Conservation (phyloP, 2,797 vertebrate genomes). For the Psittacula echo region DNA sequence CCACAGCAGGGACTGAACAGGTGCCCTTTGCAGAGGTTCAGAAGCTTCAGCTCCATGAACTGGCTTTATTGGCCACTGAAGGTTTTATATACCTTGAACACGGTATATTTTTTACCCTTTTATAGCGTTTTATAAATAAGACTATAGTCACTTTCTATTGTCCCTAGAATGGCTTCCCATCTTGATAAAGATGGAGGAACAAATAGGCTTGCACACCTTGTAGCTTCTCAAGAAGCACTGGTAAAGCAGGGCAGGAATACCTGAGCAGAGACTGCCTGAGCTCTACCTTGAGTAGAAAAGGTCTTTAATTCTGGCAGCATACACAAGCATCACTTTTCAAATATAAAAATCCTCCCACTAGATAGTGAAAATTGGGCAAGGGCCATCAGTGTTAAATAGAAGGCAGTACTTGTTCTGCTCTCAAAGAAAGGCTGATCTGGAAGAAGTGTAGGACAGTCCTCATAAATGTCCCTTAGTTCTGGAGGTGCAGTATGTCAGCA, state of each 20-base stretch:
- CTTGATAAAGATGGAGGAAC: not conserved
- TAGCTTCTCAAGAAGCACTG: not conserved
- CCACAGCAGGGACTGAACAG: not conserved
- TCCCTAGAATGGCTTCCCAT: not conserved
- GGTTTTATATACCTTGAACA: not conserved
- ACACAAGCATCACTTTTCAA: not conserved
- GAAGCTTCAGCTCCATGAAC: not conserved
- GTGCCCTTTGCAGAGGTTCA: not conserved
- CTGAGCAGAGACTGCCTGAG: not conserved
- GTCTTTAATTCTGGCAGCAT: slow-evolving; percentile 7
- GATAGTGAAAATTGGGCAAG: slow-evolving; percentile 4
- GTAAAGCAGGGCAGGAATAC: not conserved
- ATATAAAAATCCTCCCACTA: slow-evolving; percentile 13
- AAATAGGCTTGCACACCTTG: not conserved
- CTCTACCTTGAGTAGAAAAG: not conserved
- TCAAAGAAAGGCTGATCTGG: not conserved
- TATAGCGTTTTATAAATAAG: not conserved
- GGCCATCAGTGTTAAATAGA: not conserved
- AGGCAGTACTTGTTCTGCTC: not conserved
- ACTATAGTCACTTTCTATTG: not conserved
- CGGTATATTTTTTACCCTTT: not conserved
- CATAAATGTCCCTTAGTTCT: slow-evolving; percentile 2
- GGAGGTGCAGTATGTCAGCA: not conserved
- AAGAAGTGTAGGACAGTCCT: not conserved
- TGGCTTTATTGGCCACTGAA: not conserved